These are phyloP conservation scores for Heliconius aoede DNA, from an alignment of 2,888 invertebrate species.

Conservation along the genomic window DNA sequence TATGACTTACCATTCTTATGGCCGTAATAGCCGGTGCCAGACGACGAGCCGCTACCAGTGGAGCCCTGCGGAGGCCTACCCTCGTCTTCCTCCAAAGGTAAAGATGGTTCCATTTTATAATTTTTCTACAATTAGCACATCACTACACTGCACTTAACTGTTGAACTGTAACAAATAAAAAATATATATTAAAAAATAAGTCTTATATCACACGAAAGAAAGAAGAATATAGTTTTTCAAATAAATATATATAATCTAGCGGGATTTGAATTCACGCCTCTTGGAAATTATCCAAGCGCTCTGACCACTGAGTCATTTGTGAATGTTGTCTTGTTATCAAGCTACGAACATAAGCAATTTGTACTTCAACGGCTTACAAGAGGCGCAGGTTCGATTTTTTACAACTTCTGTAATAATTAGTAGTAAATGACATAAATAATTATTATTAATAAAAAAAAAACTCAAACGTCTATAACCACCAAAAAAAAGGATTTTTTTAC, in stretches of 20 bases:
- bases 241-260: too few species aligned
- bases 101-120: constrained; percentile 60
- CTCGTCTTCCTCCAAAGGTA: constrained; percentile 71
- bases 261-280: too few species aligned
- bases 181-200: too few species aligned
- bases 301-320: too few species aligned
- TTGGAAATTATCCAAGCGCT: too few species aligned
- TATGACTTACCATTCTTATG: constrained; percentile 73
- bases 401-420: neutral
- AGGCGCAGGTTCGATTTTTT: too few species aligned
- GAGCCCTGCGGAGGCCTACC: constrained; percentile 72
- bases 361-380: too few species aligned
- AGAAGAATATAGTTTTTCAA: too few species aligned
- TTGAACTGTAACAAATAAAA: constrained; percentile 32
- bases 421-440: too few species aligned
- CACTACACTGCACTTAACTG: constrained; percentile 45
- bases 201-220: too few species aligned
- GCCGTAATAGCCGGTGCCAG: constrained; percentile 76
- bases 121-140: constrained; percentile 46
- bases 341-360: too few species aligned
- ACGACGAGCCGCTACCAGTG: constrained; percentile 76
- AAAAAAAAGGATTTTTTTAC: neutral
- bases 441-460: neutral
- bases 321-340: too few species aligned
- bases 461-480: neutral